These are phyloP conservation scores for Ostrea edulis DNA, from an alignment of 1,140 invertebrate genomes.

Conservation along the genomic window DNA sequence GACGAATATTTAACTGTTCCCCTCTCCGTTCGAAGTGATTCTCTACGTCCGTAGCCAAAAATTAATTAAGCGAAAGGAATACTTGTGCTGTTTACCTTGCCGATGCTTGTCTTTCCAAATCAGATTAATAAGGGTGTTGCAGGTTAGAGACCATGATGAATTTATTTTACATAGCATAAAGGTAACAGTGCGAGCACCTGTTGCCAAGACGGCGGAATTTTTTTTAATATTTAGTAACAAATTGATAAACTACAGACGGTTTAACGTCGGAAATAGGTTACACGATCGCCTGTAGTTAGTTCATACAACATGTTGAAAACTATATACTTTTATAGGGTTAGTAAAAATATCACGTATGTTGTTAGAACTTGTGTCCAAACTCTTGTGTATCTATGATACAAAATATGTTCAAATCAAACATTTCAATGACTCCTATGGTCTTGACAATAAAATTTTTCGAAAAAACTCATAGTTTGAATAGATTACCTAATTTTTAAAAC, in stretches of 20 bases:
- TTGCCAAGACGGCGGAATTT: conserved; percentile 30
- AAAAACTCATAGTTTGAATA: no score
- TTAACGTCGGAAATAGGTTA: no score
- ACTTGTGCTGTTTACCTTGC: conserved; percentile 12
- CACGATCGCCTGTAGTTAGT: no score
- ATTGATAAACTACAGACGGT: background rate
- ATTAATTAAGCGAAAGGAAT: conserved; percentile 10
- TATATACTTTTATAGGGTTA: no score
- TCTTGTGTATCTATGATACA: no score
- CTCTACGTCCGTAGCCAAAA: conserved; percentile 23
- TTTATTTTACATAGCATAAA: conserved; percentile 32
- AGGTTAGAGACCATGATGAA: conserved; percentile 12
- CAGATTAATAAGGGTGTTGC: conserved; percentile 28
- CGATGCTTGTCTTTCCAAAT: background rate
- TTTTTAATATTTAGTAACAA: conserved; percentile 24
- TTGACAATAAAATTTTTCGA: no score
- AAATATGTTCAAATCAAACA: no score
- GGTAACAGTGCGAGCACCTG: conserved; percentile 9
- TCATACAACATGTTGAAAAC: no score
- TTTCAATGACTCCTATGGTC: no score
- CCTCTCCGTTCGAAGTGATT: background rate
- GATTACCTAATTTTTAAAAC: no score
- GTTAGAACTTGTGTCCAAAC: no score
- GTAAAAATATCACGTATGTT: no score
- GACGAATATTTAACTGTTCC: background rate